Evolutionary conservation across 2,888 invertebrate species (phyloP).

Genomic region (Tenthredo amoena): DNA sequence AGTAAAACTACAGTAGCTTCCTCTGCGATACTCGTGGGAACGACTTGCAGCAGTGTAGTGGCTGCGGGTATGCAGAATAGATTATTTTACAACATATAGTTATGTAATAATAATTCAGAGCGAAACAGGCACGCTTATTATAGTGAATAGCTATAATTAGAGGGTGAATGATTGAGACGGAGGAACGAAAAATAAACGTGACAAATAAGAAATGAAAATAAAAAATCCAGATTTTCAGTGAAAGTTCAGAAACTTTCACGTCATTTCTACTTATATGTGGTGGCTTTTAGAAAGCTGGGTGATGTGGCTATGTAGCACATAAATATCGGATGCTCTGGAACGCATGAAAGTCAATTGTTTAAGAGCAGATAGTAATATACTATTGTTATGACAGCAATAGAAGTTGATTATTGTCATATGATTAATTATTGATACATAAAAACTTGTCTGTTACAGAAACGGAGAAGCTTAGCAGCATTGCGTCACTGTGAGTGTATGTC

Average conservation of each 20-base stretch:
- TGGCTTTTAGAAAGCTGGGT: conserved; percentile 49
- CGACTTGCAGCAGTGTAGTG: conserved; percentile 58
- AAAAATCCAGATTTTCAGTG: conserved; percentile 44
- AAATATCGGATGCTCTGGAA: conserved; percentile 33
- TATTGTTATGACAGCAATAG: background rate
- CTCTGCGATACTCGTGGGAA: conserved; percentile 58
- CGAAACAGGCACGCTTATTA: background rate
- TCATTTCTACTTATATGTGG: conserved; percentile 34
- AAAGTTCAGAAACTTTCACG: conserved; percentile 47
- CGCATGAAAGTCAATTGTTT: conserved; percentile 61
- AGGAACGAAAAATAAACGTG: conserved; percentile 11
- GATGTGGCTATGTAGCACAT: conserved; percentile 35
- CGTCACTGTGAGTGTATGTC: conserved; percentile 69
- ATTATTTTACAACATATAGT: background rate
- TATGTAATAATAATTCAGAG: background rate
- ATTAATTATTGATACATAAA: background rate
- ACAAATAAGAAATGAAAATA: conserved; percentile 12
- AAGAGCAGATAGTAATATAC: background rate
- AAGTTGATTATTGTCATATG: conserved; percentile 1
- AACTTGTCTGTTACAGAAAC: conserved; percentile 60
- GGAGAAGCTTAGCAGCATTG: conserved; percentile 67
- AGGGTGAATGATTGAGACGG: background rate
- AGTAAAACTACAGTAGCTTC: conserved; percentile 62
- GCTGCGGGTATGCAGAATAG: conserved; percentile 58
- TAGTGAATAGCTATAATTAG: background rate